These are phyloP conservation scores for Drosophila seguyi DNA, from an alignment of 1,140 invertebrate species.

Conservation along the genomic window DNA sequence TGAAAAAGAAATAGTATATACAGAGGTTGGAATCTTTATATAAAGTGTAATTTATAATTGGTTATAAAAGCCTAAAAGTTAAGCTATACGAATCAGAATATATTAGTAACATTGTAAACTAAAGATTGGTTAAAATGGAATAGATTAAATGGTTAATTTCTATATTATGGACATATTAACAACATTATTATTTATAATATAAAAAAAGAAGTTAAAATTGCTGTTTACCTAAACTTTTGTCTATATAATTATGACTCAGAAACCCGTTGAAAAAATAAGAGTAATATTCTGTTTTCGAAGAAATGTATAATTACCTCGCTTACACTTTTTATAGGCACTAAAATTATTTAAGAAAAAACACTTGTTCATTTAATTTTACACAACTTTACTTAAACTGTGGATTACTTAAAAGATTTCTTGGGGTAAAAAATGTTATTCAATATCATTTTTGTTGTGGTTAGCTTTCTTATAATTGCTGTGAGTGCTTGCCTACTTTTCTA, in stretches of 20 bases:
- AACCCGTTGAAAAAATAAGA: background rate
- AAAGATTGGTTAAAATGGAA: too few relatives aligned
- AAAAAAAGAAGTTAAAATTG: background rate
- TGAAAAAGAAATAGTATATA: background rate
- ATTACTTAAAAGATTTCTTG: too few relatives aligned
- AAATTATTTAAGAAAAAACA: conserved; percentile 3
- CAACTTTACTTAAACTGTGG: background rate
- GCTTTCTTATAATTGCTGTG: background rate
- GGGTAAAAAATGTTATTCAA: too few relatives aligned
- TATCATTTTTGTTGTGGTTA: background rate
- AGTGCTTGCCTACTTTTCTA: too few relatives aligned
- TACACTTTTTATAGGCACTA: background rate
- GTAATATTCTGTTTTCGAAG: background rate
- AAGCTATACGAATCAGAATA: too few relatives aligned
- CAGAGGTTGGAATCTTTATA: too few relatives aligned
- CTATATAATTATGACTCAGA: background rate
- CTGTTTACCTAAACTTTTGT: background rate
- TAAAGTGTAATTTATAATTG: too few relatives aligned
- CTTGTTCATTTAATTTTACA: background rate
- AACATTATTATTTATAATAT: too few relatives aligned
- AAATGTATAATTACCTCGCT: background rate
- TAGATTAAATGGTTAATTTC: too few relatives aligned
- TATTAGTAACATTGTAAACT: too few relatives aligned
- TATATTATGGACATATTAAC: too few relatives aligned
- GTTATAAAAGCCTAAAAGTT: too few relatives aligned